Base-by-base conservation (phyloP, 2,797 vertebrate genomes). In the Acanthornis magna region DNA sequence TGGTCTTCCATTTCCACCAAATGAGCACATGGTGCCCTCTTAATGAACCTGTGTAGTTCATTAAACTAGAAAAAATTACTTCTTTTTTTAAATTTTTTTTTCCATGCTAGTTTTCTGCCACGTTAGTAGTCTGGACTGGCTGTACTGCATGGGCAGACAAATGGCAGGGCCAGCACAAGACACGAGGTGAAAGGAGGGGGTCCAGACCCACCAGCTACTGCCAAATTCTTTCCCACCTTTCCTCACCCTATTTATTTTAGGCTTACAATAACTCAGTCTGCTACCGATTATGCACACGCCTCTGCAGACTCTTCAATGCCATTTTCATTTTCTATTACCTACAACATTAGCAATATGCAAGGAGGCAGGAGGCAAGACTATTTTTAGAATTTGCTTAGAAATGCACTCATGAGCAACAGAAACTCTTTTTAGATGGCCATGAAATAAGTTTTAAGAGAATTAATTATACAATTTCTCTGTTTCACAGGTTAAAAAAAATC, bases 71-170 rank as follows among this genome's bases (percentile, higher is more conserved):
- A 85, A n/a, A 78, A 78, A 58, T 4, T 0, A 9, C 36, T 40
- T 23, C 0, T 34, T 60, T 60, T 53, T 4, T 0, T 3, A 42
- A 1, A 8, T 17, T 47, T 0, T 5, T 53, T 72, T 58, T 50
- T 23, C 57, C 34, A 25, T n/a, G 21, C 16, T 51, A 36, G 9
- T 75, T 78, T 88, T 68, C 73, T 78, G 54, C 55, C 38, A 36
- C 2, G 2, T 61, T 6, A 54, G 17, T 20, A 21, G 0, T 1
- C 36, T 43, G 38, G 63, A 47, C 17, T 0, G 0, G 34, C 34
- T 43, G 29, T 30, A 65, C 34, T 61, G 45, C 63, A 38, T 0
- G 5, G 32, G 11, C 53, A 85, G 55, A 34, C n/a, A 51, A 94
- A 75, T 1, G 47, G 62, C 50, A 84, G 40, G 47, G 63, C 20